Evolutionary conservation across 2,113 vertebrate species (phyloP).

Genomic region (Poeciliopsis turrubarensis): DNA sequence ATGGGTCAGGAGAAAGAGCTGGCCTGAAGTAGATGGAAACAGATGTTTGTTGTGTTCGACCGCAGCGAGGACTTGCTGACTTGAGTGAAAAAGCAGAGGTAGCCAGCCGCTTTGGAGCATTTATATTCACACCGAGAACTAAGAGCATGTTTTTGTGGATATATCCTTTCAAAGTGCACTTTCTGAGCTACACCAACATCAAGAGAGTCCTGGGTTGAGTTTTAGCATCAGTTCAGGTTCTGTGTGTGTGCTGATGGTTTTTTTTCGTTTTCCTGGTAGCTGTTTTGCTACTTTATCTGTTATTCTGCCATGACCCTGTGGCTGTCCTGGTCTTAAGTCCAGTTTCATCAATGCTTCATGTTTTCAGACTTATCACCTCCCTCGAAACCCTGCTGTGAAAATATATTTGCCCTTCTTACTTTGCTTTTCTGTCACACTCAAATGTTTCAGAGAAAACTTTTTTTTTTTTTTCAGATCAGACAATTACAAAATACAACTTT

Average conservation of each 20-base stretch:
- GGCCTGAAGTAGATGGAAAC: slow-evolving; percentile 23
- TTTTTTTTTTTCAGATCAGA: too few relatives aligned
- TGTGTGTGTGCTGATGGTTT: neutral
- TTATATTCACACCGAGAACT: slow-evolving; percentile 4
- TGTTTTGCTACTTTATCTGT: neutral
- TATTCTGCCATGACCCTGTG: neutral
- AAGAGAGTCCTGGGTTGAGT: neutral
- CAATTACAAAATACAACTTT: too few relatives aligned
- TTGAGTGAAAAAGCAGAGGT: slow-evolving; percentile 15
- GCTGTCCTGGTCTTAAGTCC: neutral
- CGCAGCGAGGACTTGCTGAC: slow-evolving; percentile 11
- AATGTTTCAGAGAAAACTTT: too few relatives aligned
- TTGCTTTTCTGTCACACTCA: too few relatives aligned
- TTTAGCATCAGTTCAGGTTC: neutral
- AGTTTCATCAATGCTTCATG: neutral
- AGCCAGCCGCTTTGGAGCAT: neutral
- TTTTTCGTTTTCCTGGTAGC: neutral
- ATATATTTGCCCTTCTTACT: too few relatives aligned
- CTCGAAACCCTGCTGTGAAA: too few relatives aligned
- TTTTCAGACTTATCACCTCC: too few relatives aligned
- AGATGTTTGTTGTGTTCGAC: slow-evolving; percentile 22
- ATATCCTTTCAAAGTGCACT: neutral
- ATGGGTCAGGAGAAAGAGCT: slow-evolving; percentile 35
- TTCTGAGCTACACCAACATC: neutral
- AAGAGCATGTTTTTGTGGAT: neutral